Percentiles rank a stretch among this genome's conserved stretches.
These are phyloP conservation scores for Tinamus guttatus DNA, from an alignment of 2,113 vertebrate species.

Conservation along the genomic window DNA sequence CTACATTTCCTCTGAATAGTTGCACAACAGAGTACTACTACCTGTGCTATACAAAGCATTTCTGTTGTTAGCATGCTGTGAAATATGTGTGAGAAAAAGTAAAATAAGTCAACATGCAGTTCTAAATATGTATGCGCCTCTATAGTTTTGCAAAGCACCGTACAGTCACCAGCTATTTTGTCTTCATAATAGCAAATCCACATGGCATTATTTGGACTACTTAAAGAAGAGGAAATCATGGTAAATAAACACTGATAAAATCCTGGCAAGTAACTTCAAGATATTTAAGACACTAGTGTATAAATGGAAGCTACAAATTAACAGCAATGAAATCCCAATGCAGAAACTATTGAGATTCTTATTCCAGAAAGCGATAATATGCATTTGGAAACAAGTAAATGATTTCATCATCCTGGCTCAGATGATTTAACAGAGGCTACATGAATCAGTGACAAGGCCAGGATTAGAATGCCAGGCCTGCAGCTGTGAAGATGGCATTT, in stretches of 20 bases:
- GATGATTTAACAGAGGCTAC: neutral
- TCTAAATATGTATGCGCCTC: neutral
- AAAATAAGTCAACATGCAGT: neutral
- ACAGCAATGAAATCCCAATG: neutral
- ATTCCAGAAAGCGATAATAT: neutral
- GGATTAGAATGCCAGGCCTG: neutral
- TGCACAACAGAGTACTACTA: neutral
- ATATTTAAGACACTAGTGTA: neutral
- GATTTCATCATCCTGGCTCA: neutral
- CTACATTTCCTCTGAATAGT: neutral
- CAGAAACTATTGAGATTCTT: neutral
- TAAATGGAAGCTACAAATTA: neutral
- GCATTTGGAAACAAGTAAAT: neutral
- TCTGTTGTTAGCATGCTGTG: neutral
- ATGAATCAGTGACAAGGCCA: neutral
- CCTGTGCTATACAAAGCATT: neutral
- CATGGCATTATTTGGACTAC: neutral
- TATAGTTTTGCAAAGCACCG: neutral
- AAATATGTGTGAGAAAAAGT: neutral
- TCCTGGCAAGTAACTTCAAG: neutral
- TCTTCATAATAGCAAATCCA: accelerated
- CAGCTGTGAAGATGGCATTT: neutral
- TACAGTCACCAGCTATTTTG: accelerated
- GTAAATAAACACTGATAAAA: neutral
- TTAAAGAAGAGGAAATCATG: neutral